A percentile compares a stretch with the other conserved stretches of the same genome.
Evolutionary conservation across 2,797 vertebrate species (phyloP).

Genomic region (Cyclopterus lumpus): DNA sequence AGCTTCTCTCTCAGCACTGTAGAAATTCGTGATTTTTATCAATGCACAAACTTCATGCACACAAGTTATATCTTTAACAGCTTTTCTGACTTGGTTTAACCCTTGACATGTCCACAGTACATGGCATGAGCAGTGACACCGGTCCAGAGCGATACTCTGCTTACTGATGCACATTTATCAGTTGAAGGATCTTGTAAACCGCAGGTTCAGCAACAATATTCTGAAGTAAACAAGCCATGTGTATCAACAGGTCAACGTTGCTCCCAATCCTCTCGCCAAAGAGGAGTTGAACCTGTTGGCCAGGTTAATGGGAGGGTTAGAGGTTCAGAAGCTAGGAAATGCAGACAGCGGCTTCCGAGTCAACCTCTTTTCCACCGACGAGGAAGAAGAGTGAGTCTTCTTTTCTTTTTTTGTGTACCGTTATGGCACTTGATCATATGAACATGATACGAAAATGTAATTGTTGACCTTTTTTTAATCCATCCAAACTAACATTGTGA

Average conservation of each 20-base stretch:
- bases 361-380: constrained; percentile 93
- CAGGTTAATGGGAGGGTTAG: constrained; percentile 92
- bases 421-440: not conserved
- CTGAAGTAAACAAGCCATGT: constrained; percentile 15
- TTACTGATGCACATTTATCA: not conserved
- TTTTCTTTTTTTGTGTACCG: not conserved
- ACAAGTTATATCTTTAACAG: not conserved
- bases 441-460: not conserved
- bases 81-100: not conserved
- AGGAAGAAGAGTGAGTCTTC: constrained; percentile 93
- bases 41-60: not conserved
- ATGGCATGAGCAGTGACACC: not conserved
- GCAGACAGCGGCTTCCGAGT: constrained; percentile 89
- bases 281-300: constrained; percentile 96
- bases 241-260: constrained; percentile 85
- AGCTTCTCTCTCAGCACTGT: not conserved
- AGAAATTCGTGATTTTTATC: not conserved
- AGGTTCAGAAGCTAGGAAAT: constrained; percentile 85
- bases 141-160: not conserved
- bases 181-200: not conserved
- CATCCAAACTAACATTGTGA: constrained; percentile 8
- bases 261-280: constrained; percentile 94
- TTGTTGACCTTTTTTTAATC: not conserved
- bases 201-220: not conserved
- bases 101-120: not conserved